Base-by-base conservation (phyloP, 2,888 invertebrate genomes). In the Oligia latruncula region DNA sequence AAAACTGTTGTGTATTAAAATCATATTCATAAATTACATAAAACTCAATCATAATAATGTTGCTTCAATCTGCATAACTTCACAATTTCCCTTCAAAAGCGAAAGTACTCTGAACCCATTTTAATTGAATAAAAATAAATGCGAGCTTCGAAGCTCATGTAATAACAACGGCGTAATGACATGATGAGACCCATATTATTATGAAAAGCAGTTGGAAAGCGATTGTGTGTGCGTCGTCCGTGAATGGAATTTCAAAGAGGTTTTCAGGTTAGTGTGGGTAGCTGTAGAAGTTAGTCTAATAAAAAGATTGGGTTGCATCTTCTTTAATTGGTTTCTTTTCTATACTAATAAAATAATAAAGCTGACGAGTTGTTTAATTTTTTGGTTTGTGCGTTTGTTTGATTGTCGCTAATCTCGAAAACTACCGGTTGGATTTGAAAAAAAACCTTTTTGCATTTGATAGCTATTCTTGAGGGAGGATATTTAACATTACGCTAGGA, bases 101-200 rank as follows among this genome's bases (percentile, higher is more conserved):
- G n/a, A 86, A 67, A 74, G 65, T 55, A 72, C 55, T n/a, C 43
- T 29, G 83, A 80, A 73, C 73, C 74, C 74, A 66, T 78, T 84
- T 70, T 84, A 86, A 86, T 80, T 80, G 70, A 79, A 86, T 86
- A 62, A 86, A 83, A 88, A 79, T 81, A 77, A 80, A 78, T 43
- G 66, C 23, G 75, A 71, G 70, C n/a, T 75, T 78, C 81, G 73
- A 87, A 85, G 72, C 64, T 60, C 35, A 80, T 49, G 79, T 72
- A 77, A 85, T 78, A 79, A 79, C 66, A 68, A 23, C 55, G 58
- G 46, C n/a, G 23, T 79, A 89, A 82, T 86, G 76, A 81, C 71
- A 77, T 81, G 75, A 77, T 64, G 77, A 78, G 80, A 77, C 74
- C 75, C 73, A n/a, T 74, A 70, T 65, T 87, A 84, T 81, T 77